phyloP scores from a whole-genome alignment of 2,113 vertebrate species.

The Mormoops blainvillei region DNA sequence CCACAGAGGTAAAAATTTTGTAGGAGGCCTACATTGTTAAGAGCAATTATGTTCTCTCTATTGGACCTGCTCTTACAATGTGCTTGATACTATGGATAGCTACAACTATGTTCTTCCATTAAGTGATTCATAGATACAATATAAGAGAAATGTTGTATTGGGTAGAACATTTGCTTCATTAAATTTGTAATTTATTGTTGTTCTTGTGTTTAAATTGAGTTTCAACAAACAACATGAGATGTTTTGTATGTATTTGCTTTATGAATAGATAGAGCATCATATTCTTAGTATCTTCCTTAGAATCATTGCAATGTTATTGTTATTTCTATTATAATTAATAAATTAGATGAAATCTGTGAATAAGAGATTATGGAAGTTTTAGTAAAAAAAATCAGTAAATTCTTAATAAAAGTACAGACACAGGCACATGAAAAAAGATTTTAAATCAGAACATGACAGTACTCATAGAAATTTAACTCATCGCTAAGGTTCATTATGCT shows the following conservation, averaged over 20 bases:
- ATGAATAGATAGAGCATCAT: not conserved
- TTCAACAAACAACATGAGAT: not conserved
- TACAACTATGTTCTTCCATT: not conserved
- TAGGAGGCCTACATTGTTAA: not conserved
- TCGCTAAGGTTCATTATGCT: not conserved
- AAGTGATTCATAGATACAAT: not conserved
- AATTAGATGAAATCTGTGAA: not conserved
- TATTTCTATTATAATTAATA: conserved; percentile 16
- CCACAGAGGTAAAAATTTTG: not conserved
- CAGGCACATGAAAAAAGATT: not conserved
- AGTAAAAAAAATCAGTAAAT: not conserved
- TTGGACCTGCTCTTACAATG: not conserved
- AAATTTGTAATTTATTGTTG: not conserved
- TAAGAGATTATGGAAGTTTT: not conserved
- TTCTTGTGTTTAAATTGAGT: not conserved
- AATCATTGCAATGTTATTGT: not conserved
- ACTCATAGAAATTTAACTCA: not conserved
- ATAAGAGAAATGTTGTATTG: not conserved
- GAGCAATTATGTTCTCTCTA: not conserved
- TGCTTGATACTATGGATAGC: not conserved
- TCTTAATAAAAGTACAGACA: not conserved
- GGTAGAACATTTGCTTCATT: not conserved
- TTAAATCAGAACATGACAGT: not conserved
- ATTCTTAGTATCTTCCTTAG: not conserved
- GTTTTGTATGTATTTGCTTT: not conserved